phyloP scores from a whole-genome alignment of 2,888 invertebrate species.

The Campopleginae sp. region DNA sequence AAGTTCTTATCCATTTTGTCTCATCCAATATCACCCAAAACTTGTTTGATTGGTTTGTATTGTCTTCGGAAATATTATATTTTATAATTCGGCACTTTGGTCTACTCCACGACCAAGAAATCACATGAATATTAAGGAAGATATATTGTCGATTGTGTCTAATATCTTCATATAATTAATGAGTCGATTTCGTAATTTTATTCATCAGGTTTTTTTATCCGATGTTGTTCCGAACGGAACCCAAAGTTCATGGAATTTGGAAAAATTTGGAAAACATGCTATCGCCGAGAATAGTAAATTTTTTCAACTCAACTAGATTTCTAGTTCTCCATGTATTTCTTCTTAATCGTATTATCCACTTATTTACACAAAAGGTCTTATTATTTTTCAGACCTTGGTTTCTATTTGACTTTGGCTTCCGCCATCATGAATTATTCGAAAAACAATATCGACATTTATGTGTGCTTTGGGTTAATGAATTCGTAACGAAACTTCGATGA shows the following conservation, averaged over 20 bases:
- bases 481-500: background rate
- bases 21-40: background rate
- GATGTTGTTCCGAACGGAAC: background rate
- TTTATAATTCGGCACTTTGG: background rate
- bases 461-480: background rate
- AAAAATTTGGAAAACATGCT: background rate
- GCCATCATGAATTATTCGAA: background rate
- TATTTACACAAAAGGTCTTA: conserved; percentile 11
- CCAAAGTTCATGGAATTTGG: background rate
- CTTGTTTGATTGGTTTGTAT: background rate
- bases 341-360: background rate
- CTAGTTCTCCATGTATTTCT: background rate
- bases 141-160: background rate
- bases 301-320: background rate
- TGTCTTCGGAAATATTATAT: background rate
- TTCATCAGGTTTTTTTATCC: background rate
- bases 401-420: conserved; percentile 4
- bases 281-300: background rate
- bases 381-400: background rate
- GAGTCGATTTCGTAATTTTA: background rate
- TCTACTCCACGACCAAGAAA: background rate
- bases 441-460: background rate
- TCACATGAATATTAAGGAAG: background rate
- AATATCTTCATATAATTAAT: background rate
- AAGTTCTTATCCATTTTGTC: background rate